phyloP scores from a whole-genome alignment of 2,113 vertebrate genomes.

The Sylvia atricapilla region DNA sequence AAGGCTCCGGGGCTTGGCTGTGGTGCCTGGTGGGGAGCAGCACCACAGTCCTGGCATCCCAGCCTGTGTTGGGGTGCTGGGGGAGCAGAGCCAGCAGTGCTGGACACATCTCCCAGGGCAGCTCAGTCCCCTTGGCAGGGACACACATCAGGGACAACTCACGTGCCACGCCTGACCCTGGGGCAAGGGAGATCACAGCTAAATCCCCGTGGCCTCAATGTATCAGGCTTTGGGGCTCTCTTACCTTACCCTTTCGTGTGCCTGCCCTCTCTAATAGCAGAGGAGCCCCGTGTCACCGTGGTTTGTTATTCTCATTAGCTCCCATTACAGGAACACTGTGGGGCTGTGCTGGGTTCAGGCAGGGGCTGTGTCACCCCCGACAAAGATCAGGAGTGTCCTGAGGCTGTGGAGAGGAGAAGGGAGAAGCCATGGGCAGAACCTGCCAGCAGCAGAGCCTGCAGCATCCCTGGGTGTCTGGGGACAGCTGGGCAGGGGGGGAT shows the following conservation, averaged over 20 bases:
- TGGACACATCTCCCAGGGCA: fast-evolving
- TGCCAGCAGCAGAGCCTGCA: fast-evolving
- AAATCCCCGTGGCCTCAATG: neutral
- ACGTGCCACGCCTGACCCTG: neutral
- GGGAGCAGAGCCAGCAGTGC: neutral
- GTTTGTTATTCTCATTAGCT: conserved; percentile 40
- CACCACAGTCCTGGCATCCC: fast-evolving
- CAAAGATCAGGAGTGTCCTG: fast-evolving
- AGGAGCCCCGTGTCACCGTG: neutral
- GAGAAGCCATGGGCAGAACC: neutral
- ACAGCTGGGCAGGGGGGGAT: fast-evolving
- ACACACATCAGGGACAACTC: neutral
- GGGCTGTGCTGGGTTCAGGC: neutral
- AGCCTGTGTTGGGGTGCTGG: fast-evolving
- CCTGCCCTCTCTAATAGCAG: neutral
- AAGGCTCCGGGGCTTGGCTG: neutral
- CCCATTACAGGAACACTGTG: neutral
- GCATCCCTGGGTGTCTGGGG: neutral
- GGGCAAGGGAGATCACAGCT: neutral
- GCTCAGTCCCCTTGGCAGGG: neutral
- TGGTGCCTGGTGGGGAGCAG: fast-evolving
- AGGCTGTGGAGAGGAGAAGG: neutral
- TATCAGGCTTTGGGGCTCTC: neutral
- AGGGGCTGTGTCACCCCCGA: neutral
- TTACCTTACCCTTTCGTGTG: neutral